These are phyloP conservation scores for Fistularia tabacaria DNA, from an alignment of 2,797 vertebrate genomes.

Conservation along the genomic window DNA sequence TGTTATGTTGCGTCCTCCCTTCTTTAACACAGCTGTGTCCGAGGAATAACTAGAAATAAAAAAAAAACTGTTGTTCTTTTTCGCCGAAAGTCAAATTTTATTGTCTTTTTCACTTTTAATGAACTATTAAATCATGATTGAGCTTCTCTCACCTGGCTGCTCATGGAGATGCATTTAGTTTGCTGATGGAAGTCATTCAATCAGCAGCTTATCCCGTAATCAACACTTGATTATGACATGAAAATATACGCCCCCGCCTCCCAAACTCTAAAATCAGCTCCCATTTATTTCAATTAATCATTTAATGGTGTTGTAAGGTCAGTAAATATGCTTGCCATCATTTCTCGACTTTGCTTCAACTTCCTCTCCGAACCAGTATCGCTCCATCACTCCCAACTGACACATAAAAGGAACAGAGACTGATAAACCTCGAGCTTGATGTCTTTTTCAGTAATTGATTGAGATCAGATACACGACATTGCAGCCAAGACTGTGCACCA, in stretches of 20 bases:
- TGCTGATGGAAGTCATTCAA: constrained; percentile 65
- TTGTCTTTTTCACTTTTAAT: constrained; percentile 47
- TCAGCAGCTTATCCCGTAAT: constrained; percentile 58
- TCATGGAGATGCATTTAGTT: constrained; percentile 51
- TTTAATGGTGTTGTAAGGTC: constrained; percentile 27
- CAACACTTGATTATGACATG: constrained; percentile 55
- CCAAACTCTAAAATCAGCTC: constrained; percentile 13
- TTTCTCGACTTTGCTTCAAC: constrained; percentile 3
- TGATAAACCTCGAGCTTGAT: constrained; percentile 12
- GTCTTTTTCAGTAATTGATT: constrained; percentile 34
- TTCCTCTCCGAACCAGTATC: background rate
- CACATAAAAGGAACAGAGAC: constrained; percentile 12
- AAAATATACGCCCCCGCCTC: constrained; percentile 24
- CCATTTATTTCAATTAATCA: constrained; percentile 55
- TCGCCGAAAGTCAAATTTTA: background rate
- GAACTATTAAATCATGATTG: constrained; percentile 59
- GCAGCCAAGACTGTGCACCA: constrained; percentile 5
- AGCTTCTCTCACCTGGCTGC: constrained; percentile 54
- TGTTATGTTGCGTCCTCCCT: no score
- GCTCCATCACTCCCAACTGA: constrained; percentile 14
- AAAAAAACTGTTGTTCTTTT: background rate
- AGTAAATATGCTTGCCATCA: constrained; percentile 3
- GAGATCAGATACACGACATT: constrained; percentile 9
- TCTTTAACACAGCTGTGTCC: no score
- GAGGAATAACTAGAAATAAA: no score